Conservation (phyloP, 2,888 invertebrate species). For the Dilophus febrilis region DNA sequence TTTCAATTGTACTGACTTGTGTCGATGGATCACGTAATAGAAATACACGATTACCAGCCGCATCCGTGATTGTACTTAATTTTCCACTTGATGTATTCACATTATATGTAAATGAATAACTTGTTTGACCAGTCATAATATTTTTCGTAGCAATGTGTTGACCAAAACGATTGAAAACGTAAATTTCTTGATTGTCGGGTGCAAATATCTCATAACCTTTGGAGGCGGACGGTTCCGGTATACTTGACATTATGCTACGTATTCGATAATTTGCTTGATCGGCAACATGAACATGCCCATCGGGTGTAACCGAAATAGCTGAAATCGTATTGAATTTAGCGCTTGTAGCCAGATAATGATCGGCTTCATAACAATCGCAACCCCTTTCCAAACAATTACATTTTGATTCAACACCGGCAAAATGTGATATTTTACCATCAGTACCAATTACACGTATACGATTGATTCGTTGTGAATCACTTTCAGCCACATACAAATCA, state of each 20-base stretch:
- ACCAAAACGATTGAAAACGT: conserved; percentile 84
- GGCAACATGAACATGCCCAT: conserved; percentile 86
- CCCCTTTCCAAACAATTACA: conserved; percentile 84
- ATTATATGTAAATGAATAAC: conserved; percentile 88
- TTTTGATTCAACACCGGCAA: conserved; percentile 85
- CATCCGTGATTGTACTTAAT: conserved; percentile 81
- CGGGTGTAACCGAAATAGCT: conserved; percentile 81
- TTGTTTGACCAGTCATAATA: conserved; percentile 85
- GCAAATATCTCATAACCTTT: conserved; percentile 89
- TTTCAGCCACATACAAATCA: conserved; percentile 85
- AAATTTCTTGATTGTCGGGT: conserved; percentile 88
- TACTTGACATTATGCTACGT: conserved; percentile 74
- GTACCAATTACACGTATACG: conserved; percentile 79
- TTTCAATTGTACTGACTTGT: conserved; percentile 85
- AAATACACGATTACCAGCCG: conserved; percentile 80
- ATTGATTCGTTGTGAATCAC: conserved; percentile 88
- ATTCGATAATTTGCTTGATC: conserved; percentile 87
- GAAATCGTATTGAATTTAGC: conserved; percentile 90
- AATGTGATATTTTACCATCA: conserved; percentile 83
- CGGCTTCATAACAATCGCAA: conserved; percentile 85
- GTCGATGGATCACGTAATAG: conserved; percentile 66
- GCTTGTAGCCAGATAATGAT: conserved; percentile 78
- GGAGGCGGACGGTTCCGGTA: conserved; percentile 67
- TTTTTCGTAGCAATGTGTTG: conserved; percentile 89
- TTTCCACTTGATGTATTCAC: conserved; percentile 94